phyloP scores from a whole-genome alignment of 1,140 invertebrate genomes.

The Pseudomyrmex concolor region DNA sequence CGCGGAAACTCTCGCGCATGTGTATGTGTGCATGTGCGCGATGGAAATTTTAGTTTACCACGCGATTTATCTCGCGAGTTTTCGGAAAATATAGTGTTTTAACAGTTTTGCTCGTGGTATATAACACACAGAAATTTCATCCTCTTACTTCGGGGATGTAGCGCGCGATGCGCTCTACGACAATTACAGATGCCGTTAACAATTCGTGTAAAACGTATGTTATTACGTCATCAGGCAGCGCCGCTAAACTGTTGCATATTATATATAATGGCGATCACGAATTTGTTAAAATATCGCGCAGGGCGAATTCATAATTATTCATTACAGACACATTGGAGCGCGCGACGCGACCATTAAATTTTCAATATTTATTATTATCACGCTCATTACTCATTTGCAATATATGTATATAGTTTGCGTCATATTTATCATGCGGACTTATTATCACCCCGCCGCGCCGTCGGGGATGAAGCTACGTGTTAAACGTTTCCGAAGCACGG shows the following conservation, averaged over 20 bases:
- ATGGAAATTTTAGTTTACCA: neutral
- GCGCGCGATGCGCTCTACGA: neutral
- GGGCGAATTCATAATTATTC: conserved; percentile 28
- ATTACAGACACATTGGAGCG: neutral
- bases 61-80: conserved; percentile 35
- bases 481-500: conserved; percentile 12
- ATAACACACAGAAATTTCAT: conserved; percentile 26
- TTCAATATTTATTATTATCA: conserved; percentile 50
- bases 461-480: neutral
- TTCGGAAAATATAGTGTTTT: neutral
- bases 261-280: conserved; percentile 29
- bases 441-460: conserved; percentile 31
- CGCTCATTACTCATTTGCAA: conserved; percentile 40
- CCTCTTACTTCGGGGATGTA: neutral
- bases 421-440: conserved; percentile 38
- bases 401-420: conserved; percentile 3
- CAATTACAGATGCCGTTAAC: neutral
- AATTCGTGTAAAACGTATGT: conserved; percentile 25
- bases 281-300: conserved; percentile 22
- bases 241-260: conserved; percentile 35
- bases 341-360: conserved; percentile 43
- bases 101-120: conserved; percentile 21
- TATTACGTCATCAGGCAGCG: neutral
- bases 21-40: neutral
- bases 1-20: neutral